Base-by-base conservation (phyloP, 2,113 vertebrate species). In the Ardeotis arabs region DNA sequence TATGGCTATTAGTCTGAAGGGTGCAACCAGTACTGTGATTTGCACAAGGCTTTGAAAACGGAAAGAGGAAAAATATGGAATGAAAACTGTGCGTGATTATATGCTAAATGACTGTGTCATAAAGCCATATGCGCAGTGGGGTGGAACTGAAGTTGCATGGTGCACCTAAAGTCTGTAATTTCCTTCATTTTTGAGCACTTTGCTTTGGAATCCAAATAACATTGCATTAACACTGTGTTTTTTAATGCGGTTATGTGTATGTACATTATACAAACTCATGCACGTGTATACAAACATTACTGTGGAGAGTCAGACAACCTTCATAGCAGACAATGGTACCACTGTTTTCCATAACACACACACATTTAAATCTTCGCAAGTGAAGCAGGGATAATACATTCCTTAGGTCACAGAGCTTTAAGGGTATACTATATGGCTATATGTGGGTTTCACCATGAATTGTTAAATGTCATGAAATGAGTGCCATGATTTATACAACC, bases 21-120 rank as follows among this genome's bases (percentile, higher is more conserved):
- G 86, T 12, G n/a, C 83, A 93, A 41, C 64, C 53, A 66, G 44
- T 44, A 31, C 76, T 84, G 79, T 78, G 96, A 90, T 92, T 96
- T 95, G 72, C 72, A 90, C 63, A 70, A 47, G 39, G 73, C 72
- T 96, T 90, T 89, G 87, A 73, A 93, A 95, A 79, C 62, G 83
- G 80, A 84, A 90, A 79, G 58, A 87, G 67, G 81, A 22, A 80
- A 79, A 89, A 76, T 20, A 67, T 70, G 77, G 70, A 73, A 89
- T 75, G 86, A 93, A 89, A 95, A 79, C 70, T 78, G 37, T 77
- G 29, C 76, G 73, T 76, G 84, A 74, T 70, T 82, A 29, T 63
- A 60, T 77, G 52, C 45, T 89, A 91, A 90, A 72, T 68, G 69
- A 23, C 45, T 95, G 66, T 91, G 66, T 91, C 84, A 76, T 41